phyloP scores from a whole-genome alignment of 35 echinoderm and acorn worm species.

The Strongylocentrotus purpuratus region DNA sequence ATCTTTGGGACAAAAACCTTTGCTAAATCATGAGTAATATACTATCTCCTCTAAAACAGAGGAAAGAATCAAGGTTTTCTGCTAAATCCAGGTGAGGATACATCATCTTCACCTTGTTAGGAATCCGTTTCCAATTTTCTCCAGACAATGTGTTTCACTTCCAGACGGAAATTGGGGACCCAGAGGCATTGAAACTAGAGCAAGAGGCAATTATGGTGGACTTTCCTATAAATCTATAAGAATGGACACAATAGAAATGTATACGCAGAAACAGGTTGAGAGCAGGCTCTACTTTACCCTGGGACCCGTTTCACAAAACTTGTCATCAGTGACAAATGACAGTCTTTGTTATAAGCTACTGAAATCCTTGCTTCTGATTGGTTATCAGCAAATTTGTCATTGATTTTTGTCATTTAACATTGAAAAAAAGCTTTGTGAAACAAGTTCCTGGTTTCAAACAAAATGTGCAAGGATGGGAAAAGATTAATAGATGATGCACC shows the following conservation, averaged over 20 bases:
- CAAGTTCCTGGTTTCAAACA: neutral
- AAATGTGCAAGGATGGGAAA: neutral
- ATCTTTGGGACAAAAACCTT: no score
- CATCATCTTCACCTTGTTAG: neutral
- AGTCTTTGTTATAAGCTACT: no score
- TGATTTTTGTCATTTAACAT: no score
- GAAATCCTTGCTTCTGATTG: no score
- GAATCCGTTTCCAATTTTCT: neutral
- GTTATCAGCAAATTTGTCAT: no score
- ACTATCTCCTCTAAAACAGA: no score
- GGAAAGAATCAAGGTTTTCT: no score
- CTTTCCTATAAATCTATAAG: neutral
- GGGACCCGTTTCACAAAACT: no score
- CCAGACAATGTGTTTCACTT: constrained; percentile 3
- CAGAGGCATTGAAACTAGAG: neutral
- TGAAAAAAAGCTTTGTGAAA: no score
- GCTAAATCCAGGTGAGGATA: neutral
- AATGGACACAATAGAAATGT: neutral
- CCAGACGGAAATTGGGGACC: constrained; percentile 14
- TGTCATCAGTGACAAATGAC: no score
- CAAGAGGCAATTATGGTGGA: neutral
- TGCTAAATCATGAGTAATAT: no score
- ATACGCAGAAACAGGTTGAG: neutral
- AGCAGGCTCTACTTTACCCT: neutral
- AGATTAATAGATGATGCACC: neutral